A percentile compares a stretch with the other conserved stretches of the same genome.
Evolutionary conservation across 92 coral and sea anemone species (phyloP).

Genomic region (Desmophyllum pertusum): DNA sequence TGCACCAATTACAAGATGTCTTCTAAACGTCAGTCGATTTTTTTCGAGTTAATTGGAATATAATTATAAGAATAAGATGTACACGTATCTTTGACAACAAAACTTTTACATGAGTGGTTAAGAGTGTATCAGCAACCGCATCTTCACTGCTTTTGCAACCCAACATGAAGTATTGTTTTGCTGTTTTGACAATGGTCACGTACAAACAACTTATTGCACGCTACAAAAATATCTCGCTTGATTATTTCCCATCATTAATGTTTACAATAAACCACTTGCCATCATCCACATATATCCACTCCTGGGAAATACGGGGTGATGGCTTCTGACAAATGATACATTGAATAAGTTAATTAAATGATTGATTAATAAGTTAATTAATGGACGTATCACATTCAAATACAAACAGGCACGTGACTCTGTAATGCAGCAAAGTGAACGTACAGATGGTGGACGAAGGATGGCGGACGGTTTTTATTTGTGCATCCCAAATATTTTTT

Average conservation of each 20-base stretch:
- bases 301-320: neutral
- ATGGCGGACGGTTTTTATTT: no score
- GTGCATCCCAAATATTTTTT: no score
- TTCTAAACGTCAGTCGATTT: neutral
- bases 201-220: constrained; percentile 6
- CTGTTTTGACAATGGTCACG: neutral
- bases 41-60: neutral
- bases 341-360: neutral
- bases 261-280: neutral
- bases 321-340: neutral
- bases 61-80: neutral
- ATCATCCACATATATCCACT: neutral
- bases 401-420: neutral
- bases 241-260: neutral
- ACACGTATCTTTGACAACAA: neutral
- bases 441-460: no score
- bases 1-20: neutral
- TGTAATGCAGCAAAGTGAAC: neutral
- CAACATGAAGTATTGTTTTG: neutral
- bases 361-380: neutral
- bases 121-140: neutral
- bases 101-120: neutral
- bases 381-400: no score
- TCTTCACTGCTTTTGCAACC: neutral
- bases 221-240: neutral